Evolutionary conservation across 92 coral and sea anemone genomes (phyloP).

Genomic region (Porites cylindrica): DNA sequence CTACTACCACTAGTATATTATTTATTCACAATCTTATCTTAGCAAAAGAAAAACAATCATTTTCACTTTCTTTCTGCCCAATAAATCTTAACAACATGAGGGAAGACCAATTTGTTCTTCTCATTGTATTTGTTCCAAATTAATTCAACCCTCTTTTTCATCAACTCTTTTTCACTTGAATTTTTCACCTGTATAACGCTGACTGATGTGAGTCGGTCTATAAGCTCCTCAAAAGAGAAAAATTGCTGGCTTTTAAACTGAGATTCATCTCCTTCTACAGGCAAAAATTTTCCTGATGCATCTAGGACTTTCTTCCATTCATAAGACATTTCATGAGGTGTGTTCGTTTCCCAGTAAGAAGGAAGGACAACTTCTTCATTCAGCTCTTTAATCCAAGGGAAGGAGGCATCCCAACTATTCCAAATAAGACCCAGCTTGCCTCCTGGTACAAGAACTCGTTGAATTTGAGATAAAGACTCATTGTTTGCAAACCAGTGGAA

Average conservation of each 20-base stretch:
- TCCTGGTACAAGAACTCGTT: conserved; percentile 84
- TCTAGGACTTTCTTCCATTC: conserved; percentile 58
- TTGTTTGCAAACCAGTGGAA: conserved; percentile 84
- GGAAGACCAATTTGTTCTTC: neutral
- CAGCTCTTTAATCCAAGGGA: conserved; percentile 73
- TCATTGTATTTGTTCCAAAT: conserved; percentile 54
- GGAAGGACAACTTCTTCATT: conserved; percentile 68
- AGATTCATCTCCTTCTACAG: conserved; percentile 37
- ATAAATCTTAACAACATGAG: conserved; percentile 10
- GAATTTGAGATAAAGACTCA: conserved; percentile 79
- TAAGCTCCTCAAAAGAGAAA: conserved; percentile 56
- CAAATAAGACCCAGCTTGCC: conserved; percentile 83
- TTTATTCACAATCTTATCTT: no score
- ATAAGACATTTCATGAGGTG: conserved; percentile 52
- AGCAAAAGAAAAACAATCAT: neutral
- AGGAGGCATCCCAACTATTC: conserved; percentile 65
- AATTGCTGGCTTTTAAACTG: conserved; percentile 26
- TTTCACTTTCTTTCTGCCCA: conserved; percentile 21
- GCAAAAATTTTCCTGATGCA: conserved; percentile 49
- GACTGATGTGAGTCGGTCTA: conserved; percentile 45
- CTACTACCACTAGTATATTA: no score
- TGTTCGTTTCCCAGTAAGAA: conserved; percentile 44
- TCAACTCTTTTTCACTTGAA: conserved; percentile 54
- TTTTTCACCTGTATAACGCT: conserved; percentile 65
- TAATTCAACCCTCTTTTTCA: conserved; percentile 53